Evolutionary conservation across 2,888 invertebrate species (phyloP).

Genomic region (Danaus chrysippus): DNA sequence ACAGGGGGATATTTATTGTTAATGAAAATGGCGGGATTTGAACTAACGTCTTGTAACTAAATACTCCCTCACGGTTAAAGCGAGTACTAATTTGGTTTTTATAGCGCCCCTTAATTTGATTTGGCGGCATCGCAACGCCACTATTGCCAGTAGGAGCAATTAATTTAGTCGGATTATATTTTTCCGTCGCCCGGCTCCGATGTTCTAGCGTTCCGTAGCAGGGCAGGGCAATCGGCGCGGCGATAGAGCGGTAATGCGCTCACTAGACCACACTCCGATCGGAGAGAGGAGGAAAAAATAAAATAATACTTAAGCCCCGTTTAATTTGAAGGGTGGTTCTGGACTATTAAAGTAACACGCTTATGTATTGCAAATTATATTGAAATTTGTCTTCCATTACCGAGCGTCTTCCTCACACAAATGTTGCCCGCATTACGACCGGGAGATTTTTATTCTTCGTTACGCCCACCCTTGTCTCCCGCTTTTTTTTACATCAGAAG

Average conservation of each 20-base stretch:
- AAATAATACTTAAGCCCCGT: constrained; percentile 80
- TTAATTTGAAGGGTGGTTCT: constrained; percentile 81
- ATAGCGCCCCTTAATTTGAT: constrained; percentile 80
- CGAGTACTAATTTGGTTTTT: constrained; percentile 80
- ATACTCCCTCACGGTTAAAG: constrained; percentile 79
- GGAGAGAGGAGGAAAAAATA: constrained; percentile 73
- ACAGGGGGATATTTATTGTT: constrained; percentile 79
- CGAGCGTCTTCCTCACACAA: constrained; percentile 78
- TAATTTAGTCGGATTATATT: constrained; percentile 79
- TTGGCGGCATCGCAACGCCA: constrained; percentile 76
- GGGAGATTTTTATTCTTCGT: constrained; percentile 74
- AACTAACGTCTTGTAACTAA: constrained; percentile 80
- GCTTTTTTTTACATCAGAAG: constrained; percentile 75
- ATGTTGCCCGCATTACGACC: constrained; percentile 78
- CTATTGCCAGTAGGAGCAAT: constrained; percentile 77
- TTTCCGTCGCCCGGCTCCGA: constrained; percentile 57
- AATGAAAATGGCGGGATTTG: constrained; percentile 79
- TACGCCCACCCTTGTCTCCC: constrained; percentile 76
- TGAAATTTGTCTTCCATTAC: constrained; percentile 80
- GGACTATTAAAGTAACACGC: constrained; percentile 81
- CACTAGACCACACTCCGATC: constrained; percentile 42
- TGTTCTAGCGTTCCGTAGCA: constrained; percentile 34
- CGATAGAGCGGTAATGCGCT: constrained; percentile 25
- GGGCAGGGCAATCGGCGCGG: background rate
- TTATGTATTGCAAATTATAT: constrained; percentile 81